phyloP scores from a whole-genome alignment of 2,888 invertebrate genomes.

The Stramonita haemastoma region DNA sequence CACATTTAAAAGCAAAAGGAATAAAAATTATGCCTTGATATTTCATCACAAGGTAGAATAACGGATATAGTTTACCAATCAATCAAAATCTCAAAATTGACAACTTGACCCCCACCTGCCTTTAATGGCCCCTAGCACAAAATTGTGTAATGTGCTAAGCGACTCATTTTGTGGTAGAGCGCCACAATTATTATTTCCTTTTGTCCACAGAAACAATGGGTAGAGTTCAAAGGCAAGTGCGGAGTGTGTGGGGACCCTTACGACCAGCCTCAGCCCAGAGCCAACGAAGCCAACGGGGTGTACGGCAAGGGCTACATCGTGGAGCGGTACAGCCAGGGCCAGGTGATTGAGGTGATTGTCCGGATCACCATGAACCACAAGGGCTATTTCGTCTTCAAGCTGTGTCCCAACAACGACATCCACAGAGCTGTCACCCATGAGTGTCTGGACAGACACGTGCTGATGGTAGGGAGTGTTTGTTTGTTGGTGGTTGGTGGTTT shows the following conservation, averaged over 20 bases:
- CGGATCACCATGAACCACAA: constrained; percentile 48
- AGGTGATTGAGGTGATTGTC: constrained; percentile 43
- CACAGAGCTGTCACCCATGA: constrained; percentile 46
- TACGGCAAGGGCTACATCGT: constrained; percentile 73
- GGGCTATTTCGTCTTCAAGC: constrained; percentile 52
- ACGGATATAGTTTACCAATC: too few species aligned
- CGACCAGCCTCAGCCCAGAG: constrained; percentile 19
- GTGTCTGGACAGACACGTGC: constrained; percentile 46
- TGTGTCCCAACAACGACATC: constrained; percentile 46
- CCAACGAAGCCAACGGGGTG: constrained; percentile 50
- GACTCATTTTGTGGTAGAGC: too few species aligned
- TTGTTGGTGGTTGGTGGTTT: too few species aligned
- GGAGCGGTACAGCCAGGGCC: constrained; percentile 59
- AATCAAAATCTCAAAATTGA: too few species aligned
- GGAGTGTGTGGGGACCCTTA: constrained; percentile 50
- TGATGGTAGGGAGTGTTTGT: neutral
- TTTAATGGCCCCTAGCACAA: too few species aligned
- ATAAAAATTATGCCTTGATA: too few species aligned
- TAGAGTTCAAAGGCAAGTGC: constrained; percentile 41
- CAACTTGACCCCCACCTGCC: too few species aligned
- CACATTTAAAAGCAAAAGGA: too few species aligned
- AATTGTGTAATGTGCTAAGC: too few species aligned
- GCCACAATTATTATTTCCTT: too few species aligned
- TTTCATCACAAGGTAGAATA: too few species aligned
- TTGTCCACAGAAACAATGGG: neutral